A percentile compares a stretch with the other conserved stretches of the same genome.
phyloP scores from a whole-genome alignment of 2,113 vertebrate species.

The Talpa occidentalis region DNA sequence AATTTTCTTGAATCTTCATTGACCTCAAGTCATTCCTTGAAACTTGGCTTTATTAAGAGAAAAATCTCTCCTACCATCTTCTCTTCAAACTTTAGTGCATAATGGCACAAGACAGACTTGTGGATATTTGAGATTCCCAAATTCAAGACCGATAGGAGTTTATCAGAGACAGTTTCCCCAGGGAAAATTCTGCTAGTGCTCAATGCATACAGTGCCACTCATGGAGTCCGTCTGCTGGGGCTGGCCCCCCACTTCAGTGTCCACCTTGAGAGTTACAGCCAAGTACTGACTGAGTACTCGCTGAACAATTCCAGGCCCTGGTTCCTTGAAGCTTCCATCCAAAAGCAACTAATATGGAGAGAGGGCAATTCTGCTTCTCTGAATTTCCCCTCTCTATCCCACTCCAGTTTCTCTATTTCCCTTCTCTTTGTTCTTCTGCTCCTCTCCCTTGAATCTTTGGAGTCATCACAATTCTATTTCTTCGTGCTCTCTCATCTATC shows the following conservation, averaged over 20 bases:
- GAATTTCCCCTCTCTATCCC: background rate
- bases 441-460: background rate
- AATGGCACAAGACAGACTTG: background rate
- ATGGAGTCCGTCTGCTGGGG: background rate
- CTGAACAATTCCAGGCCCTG: background rate
- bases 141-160: background rate
- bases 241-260: background rate
- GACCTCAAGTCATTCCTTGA: background rate
- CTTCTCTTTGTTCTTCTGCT: background rate
- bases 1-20: background rate
- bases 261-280: background rate
- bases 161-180: background rate
- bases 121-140: conserved; percentile 18
- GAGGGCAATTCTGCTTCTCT: background rate
- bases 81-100: background rate
- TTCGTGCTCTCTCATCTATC: background rate
- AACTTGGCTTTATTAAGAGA: background rate
- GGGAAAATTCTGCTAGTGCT: background rate
- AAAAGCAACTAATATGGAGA: background rate
- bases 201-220: background rate
- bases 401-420: background rate
- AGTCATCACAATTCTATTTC: background rate
- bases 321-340: background rate
- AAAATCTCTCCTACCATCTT: background rate
- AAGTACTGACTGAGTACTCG: background rate